A percentile compares a stretch with the other conserved stretches of the same genome.
Conservation (phyloP, 1,140 invertebrate genomes). For the Drosophila ananassae region DNA sequence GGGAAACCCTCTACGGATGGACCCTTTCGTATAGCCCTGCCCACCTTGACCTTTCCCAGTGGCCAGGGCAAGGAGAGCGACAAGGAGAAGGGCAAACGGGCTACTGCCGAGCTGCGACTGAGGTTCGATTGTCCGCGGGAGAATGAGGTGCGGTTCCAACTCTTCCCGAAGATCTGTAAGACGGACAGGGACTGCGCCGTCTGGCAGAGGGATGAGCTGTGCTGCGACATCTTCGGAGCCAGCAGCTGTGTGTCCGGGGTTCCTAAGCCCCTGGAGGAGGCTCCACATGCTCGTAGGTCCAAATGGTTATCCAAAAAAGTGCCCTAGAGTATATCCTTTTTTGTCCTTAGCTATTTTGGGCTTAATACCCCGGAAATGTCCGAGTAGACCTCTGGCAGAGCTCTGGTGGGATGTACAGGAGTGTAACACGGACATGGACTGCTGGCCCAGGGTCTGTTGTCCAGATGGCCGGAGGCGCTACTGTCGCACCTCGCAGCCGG, state of each 20-base stretch:
- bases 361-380: constrained; percentile 87
- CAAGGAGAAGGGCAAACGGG: constrained; percentile 73
- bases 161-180: constrained; percentile 86
- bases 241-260: constrained; percentile 86
- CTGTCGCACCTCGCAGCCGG: constrained; percentile 87
- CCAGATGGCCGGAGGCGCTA: constrained; percentile 87
- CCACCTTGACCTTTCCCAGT: constrained; percentile 76
- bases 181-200: constrained; percentile 85
- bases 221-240: constrained; percentile 85
- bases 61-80: constrained; percentile 51
- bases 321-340: neutral
- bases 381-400: constrained; percentile 87
- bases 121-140: constrained; percentile 85
- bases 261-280: constrained; percentile 85
- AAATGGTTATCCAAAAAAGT: neutral
- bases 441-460: constrained; percentile 89
- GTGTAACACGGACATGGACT: constrained; percentile 88
- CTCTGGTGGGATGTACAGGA: constrained; percentile 87
- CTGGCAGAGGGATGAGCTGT: constrained; percentile 85
- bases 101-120: constrained; percentile 49
- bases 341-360: constrained; percentile 86
- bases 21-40: constrained; percentile 79
- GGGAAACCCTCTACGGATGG: constrained; percentile 62
- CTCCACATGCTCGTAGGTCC: constrained; percentile 86
- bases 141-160: constrained; percentile 84